These are phyloP conservation scores for Xanthia togata DNA, from an alignment of 2,888 invertebrate species.

Conservation along the genomic window DNA sequence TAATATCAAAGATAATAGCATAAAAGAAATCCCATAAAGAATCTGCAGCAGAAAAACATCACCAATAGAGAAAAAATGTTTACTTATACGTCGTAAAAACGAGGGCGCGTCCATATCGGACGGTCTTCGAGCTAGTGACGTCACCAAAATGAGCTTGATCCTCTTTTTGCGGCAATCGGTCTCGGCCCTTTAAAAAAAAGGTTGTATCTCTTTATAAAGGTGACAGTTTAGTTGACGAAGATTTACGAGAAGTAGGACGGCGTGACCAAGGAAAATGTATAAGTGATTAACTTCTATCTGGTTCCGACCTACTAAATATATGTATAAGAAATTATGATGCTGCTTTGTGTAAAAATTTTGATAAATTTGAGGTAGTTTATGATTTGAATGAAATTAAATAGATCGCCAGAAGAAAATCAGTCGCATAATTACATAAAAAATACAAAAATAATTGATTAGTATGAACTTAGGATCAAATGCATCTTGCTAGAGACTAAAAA, in stretches of 20 bases:
- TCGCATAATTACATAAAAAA: neutral
- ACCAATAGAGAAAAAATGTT: constrained; percentile 43
- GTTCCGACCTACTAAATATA: constrained; percentile 52
- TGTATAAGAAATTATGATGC: constrained; percentile 53
- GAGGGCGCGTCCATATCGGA: constrained; percentile 36
- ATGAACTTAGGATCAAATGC: neutral
- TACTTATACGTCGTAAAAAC: constrained; percentile 55
- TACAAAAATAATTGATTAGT: neutral
- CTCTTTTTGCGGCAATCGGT: constrained; percentile 62
- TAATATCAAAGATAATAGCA: constrained; percentile 28
- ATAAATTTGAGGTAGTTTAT: constrained; percentile 4
- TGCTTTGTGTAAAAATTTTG: neutral
- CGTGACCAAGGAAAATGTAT: constrained; percentile 69
- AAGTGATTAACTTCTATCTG: constrained; percentile 73
- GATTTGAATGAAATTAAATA: neutral
- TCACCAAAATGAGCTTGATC: constrained; percentile 58
- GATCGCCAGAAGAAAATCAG: neutral
- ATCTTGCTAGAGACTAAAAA: neutral
- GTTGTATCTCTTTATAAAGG: constrained; percentile 78
- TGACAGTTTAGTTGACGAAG: constrained; percentile 79
- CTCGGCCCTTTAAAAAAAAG: constrained; percentile 67
- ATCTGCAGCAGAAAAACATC: constrained; percentile 36
- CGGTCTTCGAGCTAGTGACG: constrained; percentile 48
- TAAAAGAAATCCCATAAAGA: constrained; percentile 18
- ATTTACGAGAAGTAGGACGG: constrained; percentile 74